These are phyloP conservation scores for Megaustenia siamemsis DNA, from an alignment of 2,888 invertebrate genomes.

Conservation along the genomic window DNA sequence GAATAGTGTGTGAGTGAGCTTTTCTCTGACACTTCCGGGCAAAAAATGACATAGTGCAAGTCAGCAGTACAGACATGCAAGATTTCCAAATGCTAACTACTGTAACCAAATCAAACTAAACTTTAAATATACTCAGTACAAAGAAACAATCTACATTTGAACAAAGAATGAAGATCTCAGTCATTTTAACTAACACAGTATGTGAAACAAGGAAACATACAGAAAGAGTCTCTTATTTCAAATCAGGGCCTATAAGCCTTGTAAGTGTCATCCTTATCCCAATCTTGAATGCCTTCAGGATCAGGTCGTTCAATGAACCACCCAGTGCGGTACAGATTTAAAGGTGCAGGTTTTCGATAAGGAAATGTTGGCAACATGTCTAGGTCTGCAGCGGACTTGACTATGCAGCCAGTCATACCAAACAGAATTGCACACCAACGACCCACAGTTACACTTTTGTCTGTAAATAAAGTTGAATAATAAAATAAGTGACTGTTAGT, in stretches of 20 bases:
- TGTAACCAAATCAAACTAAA: too few relatives aligned
- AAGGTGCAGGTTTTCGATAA: neutral
- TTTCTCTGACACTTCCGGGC: too few relatives aligned
- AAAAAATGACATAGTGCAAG: too few relatives aligned
- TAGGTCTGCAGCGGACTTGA: neutral
- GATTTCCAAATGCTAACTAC: too few relatives aligned
- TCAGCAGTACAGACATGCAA: too few relatives aligned
- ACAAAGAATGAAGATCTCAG: too few relatives aligned
- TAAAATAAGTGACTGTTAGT: too few relatives aligned
- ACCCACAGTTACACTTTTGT: neutral
- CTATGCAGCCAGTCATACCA: neutral
- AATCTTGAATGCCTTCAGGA: conserved; percentile 36
- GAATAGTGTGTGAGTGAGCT: too few relatives aligned
- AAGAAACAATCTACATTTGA: too few relatives aligned
- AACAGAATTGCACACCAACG: neutral
- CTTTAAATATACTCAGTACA: too few relatives aligned
- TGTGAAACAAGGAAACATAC: neutral
- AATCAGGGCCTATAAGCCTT: neutral
- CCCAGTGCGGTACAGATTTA: conserved; percentile 36
- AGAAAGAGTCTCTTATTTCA: neutral
- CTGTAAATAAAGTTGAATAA: neutral
- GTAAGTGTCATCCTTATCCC: conserved; percentile 30
- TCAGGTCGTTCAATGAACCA: conserved; percentile 37
- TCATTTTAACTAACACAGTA: neutral
- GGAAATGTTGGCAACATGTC: neutral